Evolutionary conservation across 2,888 invertebrate genomes (phyloP).

Genomic region (Andricus curvator): DNA sequence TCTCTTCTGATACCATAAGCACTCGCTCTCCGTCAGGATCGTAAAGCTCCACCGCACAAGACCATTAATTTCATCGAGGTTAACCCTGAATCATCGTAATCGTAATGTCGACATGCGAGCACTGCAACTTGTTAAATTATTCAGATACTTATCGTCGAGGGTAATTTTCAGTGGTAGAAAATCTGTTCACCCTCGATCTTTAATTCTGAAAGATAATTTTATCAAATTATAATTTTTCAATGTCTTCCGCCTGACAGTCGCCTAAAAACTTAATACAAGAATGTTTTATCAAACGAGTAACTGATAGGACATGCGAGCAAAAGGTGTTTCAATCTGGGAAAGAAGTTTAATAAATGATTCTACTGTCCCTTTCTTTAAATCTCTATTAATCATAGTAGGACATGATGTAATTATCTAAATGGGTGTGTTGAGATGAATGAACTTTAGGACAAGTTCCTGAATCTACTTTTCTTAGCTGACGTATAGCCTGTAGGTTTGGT

Average conservation of each 20-base stretch:
- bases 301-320: too few species aligned
- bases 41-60: constrained; percentile 34
- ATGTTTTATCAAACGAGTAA: not conserved
- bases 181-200: constrained; percentile 25
- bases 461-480: not conserved
- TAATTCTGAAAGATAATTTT: constrained; percentile 15
- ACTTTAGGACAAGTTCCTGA: not conserved
- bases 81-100: constrained; percentile 40
- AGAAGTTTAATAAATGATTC: not conserved
- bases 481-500: not conserved
- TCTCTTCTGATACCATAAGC: constrained; percentile 38
- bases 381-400: not conserved
- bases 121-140: constrained; percentile 39
- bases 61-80: constrained; percentile 39
- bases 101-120: constrained; percentile 31
- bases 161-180: constrained; percentile 29
- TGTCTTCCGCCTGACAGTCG: not conserved
- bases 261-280: not conserved
- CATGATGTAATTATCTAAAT: not conserved
- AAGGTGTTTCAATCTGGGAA: not conserved
- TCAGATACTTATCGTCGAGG: constrained; percentile 32
- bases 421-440: not conserved
- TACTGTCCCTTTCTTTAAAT: not conserved
- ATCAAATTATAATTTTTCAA: constrained; percentile 25
- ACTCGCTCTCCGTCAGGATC: constrained; percentile 40